Evolutionary conservation across 2,113 vertebrate species (phyloP).

Genomic region (Sander lucioperca): DNA sequence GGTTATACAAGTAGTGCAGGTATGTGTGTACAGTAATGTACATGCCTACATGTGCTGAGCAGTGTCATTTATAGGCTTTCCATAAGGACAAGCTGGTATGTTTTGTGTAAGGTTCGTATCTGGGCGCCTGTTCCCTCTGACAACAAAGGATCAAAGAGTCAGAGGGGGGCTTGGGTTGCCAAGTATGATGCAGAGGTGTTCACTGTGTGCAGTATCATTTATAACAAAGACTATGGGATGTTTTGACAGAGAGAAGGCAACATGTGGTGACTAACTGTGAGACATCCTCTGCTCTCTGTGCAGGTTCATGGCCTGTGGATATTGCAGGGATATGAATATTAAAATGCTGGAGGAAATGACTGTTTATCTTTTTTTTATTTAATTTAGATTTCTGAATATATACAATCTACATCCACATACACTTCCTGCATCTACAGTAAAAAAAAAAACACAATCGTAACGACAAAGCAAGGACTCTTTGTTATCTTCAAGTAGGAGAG

Average conservation of each 20-base stretch:
- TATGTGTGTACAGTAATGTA: background rate
- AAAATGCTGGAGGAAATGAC: background rate
- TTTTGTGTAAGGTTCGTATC: background rate
- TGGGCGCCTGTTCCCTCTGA: background rate
- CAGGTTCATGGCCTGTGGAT: background rate
- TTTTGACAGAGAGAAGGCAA: conserved; percentile 36
- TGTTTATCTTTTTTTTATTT: background rate
- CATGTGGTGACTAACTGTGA: conserved; percentile 17
- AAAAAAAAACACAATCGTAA: background rate
- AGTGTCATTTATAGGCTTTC: conserved; percentile 25
- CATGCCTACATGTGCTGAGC: background rate
- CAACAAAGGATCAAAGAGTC: conserved; percentile 14
- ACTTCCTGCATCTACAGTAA: background rate
- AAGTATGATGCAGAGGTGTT: conserved; percentile 24
- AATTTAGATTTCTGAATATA: background rate
- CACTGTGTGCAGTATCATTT: conserved; percentile 24
- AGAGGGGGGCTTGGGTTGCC: conserved; percentile 19
- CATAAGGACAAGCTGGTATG: conserved; percentile 12
- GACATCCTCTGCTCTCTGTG: background rate
- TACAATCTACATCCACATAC: background rate
- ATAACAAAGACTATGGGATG: conserved; percentile 33
- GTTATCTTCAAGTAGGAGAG: background rate
- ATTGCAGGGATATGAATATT: background rate
- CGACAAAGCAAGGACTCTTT: too few relatives aligned
- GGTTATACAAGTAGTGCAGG: background rate